phyloP scores from a whole-genome alignment of 1,140 invertebrate species.

The Centruroides sculpturatus region DNA sequence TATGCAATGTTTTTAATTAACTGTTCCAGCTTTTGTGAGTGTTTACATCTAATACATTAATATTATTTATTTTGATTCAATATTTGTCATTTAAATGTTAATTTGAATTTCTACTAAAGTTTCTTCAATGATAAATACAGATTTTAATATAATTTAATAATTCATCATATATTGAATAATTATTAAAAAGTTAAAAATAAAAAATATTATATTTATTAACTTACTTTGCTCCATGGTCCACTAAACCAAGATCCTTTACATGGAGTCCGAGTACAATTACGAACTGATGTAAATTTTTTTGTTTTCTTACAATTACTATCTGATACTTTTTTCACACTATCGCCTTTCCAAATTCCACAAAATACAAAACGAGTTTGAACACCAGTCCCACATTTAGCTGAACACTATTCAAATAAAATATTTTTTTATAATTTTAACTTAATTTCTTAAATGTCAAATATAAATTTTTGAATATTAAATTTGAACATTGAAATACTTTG shows the following conservation, averaged over 20 bases:
- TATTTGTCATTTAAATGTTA: no score
- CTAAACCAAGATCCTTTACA: conserved; percentile 77
- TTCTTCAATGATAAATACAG: neutral
- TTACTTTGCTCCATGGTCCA: conserved; percentile 52
- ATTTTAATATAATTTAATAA: neutral
- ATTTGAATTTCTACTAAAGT: no score
- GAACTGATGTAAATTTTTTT: conserved; percentile 33
- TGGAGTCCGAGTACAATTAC: conserved; percentile 37
- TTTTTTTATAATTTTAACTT: no score
- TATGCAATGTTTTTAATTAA: no score
- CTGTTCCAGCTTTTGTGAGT: no score
- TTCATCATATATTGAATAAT: neutral
- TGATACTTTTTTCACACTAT: conserved; percentile 47
- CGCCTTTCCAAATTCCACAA: conserved; percentile 52
- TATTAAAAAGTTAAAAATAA: neutral
- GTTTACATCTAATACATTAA: no score
- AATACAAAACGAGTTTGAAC: conserved; percentile 66
- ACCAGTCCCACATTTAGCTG: conserved; percentile 64
- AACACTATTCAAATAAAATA: conserved; percentile 37
- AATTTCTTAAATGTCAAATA: no score
- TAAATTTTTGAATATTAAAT: no score
- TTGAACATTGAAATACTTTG: no score
- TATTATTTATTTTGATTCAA: no score
- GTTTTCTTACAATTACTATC: conserved; percentile 52
- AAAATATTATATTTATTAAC: neutral